Conservation (phyloP, 2,113 vertebrate species). For the Macrotis lagotis region DNA sequence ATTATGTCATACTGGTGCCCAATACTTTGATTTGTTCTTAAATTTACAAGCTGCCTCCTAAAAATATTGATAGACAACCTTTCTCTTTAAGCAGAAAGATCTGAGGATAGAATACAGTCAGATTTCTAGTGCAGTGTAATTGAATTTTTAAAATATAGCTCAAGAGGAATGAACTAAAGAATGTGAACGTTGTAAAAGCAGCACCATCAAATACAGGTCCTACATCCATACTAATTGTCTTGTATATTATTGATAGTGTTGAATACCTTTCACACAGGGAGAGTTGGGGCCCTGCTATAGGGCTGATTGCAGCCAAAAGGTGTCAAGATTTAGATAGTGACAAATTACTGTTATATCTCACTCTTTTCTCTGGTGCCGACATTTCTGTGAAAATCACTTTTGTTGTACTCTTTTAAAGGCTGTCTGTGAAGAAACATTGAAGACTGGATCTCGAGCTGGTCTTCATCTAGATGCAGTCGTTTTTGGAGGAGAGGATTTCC, state of each 20-base stretch:
- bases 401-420: constrained; percentile 85
- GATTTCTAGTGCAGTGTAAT: constrained; percentile 11
- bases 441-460: constrained; percentile 84
- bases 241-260: constrained; percentile 54
- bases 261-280: constrained; percentile 37
- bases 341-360: neutral
- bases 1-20: constrained; percentile 47
- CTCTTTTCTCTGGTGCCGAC: neutral
- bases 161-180: neutral
- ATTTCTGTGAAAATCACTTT: constrained; percentile 54
- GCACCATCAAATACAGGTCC: constrained; percentile 5
- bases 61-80: constrained; percentile 31
- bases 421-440: constrained; percentile 91
- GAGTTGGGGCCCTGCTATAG: constrained; percentile 16
- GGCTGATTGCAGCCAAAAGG: constrained; percentile 38
- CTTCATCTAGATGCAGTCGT: constrained; percentile 94
- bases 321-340: neutral
- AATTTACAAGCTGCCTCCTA: constrained; percentile 53
- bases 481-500: constrained; percentile 99
- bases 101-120: constrained; percentile 46
- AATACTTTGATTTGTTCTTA: constrained; percentile 50
- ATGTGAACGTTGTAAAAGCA: neutral
- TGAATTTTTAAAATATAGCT: constrained; percentile 29
- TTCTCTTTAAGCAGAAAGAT: constrained; percentile 51
- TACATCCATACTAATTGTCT: neutral